Evolutionary conservation across 2,113 vertebrate genomes (phyloP).

Genomic region (Oceanites oceanicus): DNA sequence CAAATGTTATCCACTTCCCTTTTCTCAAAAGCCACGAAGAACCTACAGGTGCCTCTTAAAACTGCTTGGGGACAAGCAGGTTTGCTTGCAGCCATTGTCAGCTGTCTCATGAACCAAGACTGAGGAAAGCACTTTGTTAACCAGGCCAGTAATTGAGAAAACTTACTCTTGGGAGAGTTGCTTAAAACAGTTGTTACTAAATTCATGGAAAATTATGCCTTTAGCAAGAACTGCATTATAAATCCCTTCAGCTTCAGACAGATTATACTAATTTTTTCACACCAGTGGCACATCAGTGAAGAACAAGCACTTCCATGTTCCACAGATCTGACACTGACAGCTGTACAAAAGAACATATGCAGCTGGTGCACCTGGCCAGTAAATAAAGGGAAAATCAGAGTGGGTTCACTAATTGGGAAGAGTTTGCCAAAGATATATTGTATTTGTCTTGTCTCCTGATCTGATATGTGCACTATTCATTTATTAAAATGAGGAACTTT

Average conservation of each 20-base stretch:
- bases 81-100: not conserved
- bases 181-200: not conserved
- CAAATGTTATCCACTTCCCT: not conserved
- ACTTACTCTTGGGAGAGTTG: not conserved
- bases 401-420: not conserved
- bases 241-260: not conserved
- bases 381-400: not conserved
- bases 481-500: not conserved
- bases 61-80: not conserved
- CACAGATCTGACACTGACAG: not conserved
- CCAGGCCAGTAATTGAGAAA: not conserved
- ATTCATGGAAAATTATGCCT: not conserved
- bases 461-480: not conserved
- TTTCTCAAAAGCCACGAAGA: not conserved
- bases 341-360: not conserved
- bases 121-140: not conserved
- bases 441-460: not conserved
- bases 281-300: not conserved
- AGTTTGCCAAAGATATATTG: not conserved
- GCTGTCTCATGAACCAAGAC: not conserved
- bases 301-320: not conserved
- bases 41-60: not conserved
- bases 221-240: not conserved
- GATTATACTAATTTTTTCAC: not conserved
- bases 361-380: not conserved